Evolutionary conservation across 1,140 invertebrate species (phyloP).

Genomic region (Nilaparvata lugens): DNA sequence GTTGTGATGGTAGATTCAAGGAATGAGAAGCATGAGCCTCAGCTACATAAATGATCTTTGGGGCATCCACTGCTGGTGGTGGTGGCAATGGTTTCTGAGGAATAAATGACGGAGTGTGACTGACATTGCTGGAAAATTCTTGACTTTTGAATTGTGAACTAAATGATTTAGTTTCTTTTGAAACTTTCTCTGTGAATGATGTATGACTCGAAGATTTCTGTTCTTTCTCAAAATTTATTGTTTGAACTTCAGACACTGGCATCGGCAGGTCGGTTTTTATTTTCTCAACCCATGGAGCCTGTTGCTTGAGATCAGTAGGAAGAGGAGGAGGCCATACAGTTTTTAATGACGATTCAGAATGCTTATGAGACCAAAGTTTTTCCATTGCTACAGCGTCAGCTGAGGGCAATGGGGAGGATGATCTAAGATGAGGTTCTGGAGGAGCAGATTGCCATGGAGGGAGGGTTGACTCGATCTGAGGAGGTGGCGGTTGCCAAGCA

Average conservation of each 20-base stretch:
- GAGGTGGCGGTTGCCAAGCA: too few relatives aligned
- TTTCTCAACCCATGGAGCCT: constrained; percentile 28
- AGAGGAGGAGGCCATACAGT: constrained; percentile 42
- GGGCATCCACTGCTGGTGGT: background rate
- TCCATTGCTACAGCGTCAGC: constrained; percentile 51
- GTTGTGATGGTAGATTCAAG: constrained; percentile 14
- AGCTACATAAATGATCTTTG: constrained; percentile 25
- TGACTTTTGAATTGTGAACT: background rate
- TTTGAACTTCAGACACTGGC: constrained; percentile 26
- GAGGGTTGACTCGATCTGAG: too few relatives aligned
- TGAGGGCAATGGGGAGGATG: constrained; percentile 40
- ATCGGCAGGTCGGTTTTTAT: constrained; percentile 30
- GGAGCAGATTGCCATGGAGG: too few relatives aligned
- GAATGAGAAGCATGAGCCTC: constrained; percentile 24
- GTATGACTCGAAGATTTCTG: too few relatives aligned
- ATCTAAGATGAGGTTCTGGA: too few relatives aligned
- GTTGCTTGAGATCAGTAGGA: constrained; percentile 27
- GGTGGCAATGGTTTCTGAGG: too few relatives aligned
- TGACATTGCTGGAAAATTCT: background rate
- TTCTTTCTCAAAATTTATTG: constrained; percentile 13
- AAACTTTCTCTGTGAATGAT: background rate
- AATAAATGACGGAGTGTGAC: too few relatives aligned
- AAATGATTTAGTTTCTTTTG: background rate
- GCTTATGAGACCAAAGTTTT: constrained; percentile 48
- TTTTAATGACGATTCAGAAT: constrained; percentile 32